Evolutionary conservation across 1,140 invertebrate species (phyloP), one percentile per base, ranked within the genome.

Genomic region (Manduca sexta): DNA sequence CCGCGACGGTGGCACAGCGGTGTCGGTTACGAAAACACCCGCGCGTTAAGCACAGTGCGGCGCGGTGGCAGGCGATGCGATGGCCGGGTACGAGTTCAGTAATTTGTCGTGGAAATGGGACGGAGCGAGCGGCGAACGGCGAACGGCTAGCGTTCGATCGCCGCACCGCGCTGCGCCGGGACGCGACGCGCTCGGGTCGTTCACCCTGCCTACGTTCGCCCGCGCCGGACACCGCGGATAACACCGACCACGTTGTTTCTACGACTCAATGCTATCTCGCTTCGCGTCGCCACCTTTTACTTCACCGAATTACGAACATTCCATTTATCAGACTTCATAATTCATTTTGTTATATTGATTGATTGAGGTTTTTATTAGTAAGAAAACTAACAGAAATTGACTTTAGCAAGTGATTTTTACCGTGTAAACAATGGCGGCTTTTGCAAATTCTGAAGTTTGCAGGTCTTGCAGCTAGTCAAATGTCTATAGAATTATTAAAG

Each of bases 151-250:
- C 57, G 67, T 74, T 82, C 75, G 74, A 79, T 76, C 67, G 75
- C 72, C 59, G 72, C 65, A 73, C 76, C 76, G 79, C 75, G 74
- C 76, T 74, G 79, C 75, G 76, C 72, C 59, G 72, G 67, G 74
- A 78, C 76, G 79, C 75, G 74, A 78, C 76, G 79, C 75, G 76
- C 73, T 68, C 41, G 50, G 76, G 69, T 74, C 76, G 68, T 78
- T 75, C 68, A 80, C 67, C 77, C 66, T 67, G 64, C 77, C 66
- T 67, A 62, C 62, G 58, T 52, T 47, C 47, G 61, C 51, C 61
- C 61, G 61, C 49, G 45, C 54, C 49, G 43, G 49, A 52, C 40
- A n/a, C 49, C 21, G 58, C 42, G 44, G 58, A 46, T 43, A n/a
- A 46, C 38, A 45, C 45, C 30, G 17, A 49, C 52, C 56, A 50